phyloP scores from a whole-genome alignment of 2,888 invertebrate genomes.

The Scelioninae gen. 2 region DNA sequence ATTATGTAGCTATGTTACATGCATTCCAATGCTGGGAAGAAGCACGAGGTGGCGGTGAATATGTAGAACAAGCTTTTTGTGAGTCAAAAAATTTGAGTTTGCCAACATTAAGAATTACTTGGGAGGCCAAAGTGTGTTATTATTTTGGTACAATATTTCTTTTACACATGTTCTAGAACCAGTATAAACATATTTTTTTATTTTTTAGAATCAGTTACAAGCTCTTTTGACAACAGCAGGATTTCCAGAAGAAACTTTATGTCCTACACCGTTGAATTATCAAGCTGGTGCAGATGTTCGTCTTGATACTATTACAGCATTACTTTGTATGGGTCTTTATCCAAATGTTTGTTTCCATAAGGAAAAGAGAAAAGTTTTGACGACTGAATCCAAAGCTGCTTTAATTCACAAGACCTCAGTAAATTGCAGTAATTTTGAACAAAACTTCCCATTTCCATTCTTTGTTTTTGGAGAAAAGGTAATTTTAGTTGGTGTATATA shows the following conservation, averaged over 20 bases:
- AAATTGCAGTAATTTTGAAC: constrained; percentile 90
- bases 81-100: constrained; percentile 93
- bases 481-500: too few species aligned
- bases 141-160: not conserved
- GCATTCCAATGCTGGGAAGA: constrained; percentile 91
- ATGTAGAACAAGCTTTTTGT: constrained; percentile 90
- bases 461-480: constrained; percentile 99
- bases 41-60: constrained; percentile 82
- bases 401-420: constrained; percentile 98
- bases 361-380: constrained; percentile 95
- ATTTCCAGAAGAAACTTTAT: constrained; percentile 92
- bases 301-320: constrained; percentile 88
- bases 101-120: constrained; percentile 92
- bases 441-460: constrained; percentile 93
- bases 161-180: too few species aligned
- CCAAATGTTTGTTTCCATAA: constrained; percentile 98
- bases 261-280: constrained; percentile 84
- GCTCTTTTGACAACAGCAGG: constrained; percentile 84
- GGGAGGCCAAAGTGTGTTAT: constrained; percentile 85
- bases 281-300: constrained; percentile 85
- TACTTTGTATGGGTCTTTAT: constrained; percentile 94
- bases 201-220: constrained; percentile 79
- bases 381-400: constrained; percentile 95
- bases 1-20: constrained; percentile 96
- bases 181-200: constrained; percentile 24